Evolutionary conservation across 2,797 vertebrate genomes (phyloP), one percentile per base, ranked within the genome.

Genomic region (Alosa sapidissima): DNA sequence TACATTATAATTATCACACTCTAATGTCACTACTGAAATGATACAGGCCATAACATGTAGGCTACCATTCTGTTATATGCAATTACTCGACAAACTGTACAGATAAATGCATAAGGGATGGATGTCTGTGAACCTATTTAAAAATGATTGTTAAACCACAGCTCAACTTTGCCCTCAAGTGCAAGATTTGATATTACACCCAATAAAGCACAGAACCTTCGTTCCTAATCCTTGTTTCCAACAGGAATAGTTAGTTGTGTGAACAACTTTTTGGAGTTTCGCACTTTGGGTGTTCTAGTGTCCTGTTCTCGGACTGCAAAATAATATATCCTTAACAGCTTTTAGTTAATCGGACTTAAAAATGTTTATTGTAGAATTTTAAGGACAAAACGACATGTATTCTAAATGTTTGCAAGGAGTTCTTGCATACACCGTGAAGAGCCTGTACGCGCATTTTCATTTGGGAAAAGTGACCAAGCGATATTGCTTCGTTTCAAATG

Each of bases 111-210:
- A 75, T 41, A 36, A 19, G 2, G 14, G 54, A 28, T 55, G 54
- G 19, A 21, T 5, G 19, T 41, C 41, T 41, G 41, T 41, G 19
- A 9, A 24, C 21, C 19, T 5, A n/a, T 62, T 62, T 24, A 6
- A 62, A n/a, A 8, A 55, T 62, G 5, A n/a, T 24, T 75, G 36
- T 75, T 45, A 14, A 5, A 75, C 33, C 49, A 58, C 81, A 58
- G 88, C 84, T 85, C 82, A 83, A 88, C 85, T 85, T 85, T 91
- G 84, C 93, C 93, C 87, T 87, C 94, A 93, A 90, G 88, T 92
- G 94, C 2, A 0, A 5, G 2, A 0, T 10, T 14, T 8, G 58
- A 0, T 0, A 82, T n/a, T 87, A 81, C 87, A 89, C 87, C 54
- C 83, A 14, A n/a, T 55, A 13, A 8, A 81, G 16, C 19, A 52